phyloP scores from a whole-genome alignment of 2,888 invertebrate species.

The Diplolepis rosae region DNA sequence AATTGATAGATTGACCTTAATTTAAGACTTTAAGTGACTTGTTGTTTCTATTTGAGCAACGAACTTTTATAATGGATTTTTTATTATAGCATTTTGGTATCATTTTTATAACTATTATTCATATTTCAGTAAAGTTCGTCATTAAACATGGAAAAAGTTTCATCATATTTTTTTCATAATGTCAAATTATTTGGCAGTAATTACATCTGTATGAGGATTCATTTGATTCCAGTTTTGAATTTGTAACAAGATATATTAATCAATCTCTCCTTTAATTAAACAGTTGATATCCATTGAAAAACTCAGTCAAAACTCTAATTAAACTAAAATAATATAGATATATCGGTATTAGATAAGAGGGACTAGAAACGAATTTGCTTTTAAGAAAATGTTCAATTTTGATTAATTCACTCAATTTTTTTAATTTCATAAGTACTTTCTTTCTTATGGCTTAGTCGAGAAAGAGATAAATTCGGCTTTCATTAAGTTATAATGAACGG shows the following conservation, averaged over 20 bases:
- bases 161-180: background rate
- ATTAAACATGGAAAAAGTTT: background rate
- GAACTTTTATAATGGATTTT: background rate
- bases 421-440: background rate
- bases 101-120: background rate
- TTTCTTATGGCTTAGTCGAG: background rate
- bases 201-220: background rate
- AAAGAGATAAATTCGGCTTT: background rate
- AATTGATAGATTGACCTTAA: background rate
- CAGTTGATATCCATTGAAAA: conserved; percentile 6
- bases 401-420: background rate
- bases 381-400: background rate
- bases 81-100: background rate
- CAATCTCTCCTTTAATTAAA: background rate
- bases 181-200: background rate
- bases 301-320: background rate
- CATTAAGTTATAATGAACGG: background rate
- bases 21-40: background rate
- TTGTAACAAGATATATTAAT: conserved; percentile 17
- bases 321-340: background rate
- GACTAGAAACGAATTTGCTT: background rate
- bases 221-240: conserved; percentile 4
- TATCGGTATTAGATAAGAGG: background rate
- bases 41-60: background rate
- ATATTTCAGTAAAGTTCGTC: background rate